Percentiles rank a stretch among this genome's conserved stretches.
Evolutionary conservation across 2,888 invertebrate species (phyloP).

Genomic region (Scaeva pyrastri): DNA sequence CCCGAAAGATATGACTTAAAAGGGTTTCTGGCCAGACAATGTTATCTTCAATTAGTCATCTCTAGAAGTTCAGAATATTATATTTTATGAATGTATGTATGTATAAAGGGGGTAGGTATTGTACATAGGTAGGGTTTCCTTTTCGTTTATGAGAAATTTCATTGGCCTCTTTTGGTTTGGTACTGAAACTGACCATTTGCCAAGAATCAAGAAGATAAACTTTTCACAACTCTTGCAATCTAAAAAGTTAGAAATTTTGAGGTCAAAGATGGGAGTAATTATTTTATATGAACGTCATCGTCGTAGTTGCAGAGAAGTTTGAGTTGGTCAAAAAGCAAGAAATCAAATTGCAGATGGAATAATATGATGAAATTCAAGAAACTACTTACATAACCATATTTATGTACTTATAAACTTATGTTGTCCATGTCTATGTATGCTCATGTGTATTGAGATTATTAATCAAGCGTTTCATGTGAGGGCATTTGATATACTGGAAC

Average conservation of each 20-base stretch:
- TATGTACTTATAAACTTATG: too few species aligned
- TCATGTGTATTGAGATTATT: too few species aligned
- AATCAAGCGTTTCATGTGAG: too few species aligned
- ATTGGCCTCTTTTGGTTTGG: constrained; percentile 1
- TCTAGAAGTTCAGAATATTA: constrained; percentile 39
- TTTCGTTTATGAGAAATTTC: not conserved
- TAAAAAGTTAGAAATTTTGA: constrained; percentile 27
- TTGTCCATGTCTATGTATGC: too few species aligned
- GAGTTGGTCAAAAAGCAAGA: not conserved
- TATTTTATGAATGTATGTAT: not conserved
- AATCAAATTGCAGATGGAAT: not conserved
- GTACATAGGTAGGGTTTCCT: not conserved
- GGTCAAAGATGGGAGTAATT: constrained; percentile 49
- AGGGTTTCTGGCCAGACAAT: constrained; percentile 66
- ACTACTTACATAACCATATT: not conserved
- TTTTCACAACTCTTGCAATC: constrained; percentile 33
- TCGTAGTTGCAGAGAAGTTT: not conserved
- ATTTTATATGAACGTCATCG: not conserved
- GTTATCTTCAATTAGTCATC: constrained; percentile 67
- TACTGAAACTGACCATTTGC: constrained; percentile 23
- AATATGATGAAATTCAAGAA: not conserved
- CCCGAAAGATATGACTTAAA: constrained; percentile 52
- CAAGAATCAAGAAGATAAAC: constrained; percentile 61
- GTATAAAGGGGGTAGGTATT: too few species aligned
- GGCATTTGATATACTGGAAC: too few species aligned